A percentile compares a stretch with the other conserved stretches of the same genome.
Evolutionary conservation across 64 coral and sea anemone genomes (phyloP).

Genomic region (Stichodactyla mertensii): DNA sequence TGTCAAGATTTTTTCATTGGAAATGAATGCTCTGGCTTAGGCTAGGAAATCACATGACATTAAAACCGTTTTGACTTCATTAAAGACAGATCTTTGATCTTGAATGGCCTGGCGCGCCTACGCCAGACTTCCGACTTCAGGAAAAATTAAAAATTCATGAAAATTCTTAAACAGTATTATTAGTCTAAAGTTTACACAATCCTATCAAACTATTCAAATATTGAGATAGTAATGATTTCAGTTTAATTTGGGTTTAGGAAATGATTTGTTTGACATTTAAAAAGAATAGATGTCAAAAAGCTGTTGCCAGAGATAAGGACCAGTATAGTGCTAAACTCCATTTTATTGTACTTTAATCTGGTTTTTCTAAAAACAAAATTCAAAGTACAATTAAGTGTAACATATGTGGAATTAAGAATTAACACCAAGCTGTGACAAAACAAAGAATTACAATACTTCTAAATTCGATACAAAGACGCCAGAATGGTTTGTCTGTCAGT

Average conservation of each 20-base stretch:
- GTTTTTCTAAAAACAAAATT: neutral
- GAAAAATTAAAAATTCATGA: neutral
- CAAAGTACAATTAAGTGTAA: neutral
- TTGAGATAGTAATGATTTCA: neutral
- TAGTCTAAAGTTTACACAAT: neutral
- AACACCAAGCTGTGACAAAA: neutral
- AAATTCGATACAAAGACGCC: neutral
- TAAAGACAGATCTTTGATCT: neutral
- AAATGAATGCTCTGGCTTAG: neutral
- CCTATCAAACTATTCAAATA: neutral
- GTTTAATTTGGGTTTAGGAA: neutral
- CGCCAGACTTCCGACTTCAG: neutral
- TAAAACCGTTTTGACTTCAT: neutral
- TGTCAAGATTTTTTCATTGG: neutral
- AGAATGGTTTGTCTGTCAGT: neutral
- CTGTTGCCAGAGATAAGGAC: no score
- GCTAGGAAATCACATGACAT: neutral
- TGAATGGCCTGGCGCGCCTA: neutral
- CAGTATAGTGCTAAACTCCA: no score
- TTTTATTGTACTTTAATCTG: neutral
- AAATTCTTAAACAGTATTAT: neutral
- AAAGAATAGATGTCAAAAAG: no score
- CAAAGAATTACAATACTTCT: neutral
- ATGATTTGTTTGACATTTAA: no score
- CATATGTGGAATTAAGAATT: neutral